Evolutionary conservation across 2,888 invertebrate species (phyloP).

Genomic region (Polydrusus pterygomalis): DNA sequence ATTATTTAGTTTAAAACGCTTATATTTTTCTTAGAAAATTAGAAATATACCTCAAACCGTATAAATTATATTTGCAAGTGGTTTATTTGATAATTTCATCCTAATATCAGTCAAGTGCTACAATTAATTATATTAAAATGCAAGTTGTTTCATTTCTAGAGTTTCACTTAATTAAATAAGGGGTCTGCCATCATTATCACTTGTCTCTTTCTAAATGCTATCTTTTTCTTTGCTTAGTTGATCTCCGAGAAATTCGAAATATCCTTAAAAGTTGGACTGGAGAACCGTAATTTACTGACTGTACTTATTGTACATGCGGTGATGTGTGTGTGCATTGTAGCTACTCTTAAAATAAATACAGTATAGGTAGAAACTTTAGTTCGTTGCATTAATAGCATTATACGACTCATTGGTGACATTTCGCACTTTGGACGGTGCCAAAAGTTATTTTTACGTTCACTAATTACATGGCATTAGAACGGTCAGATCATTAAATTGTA

Average conservation of each 20-base stretch:
- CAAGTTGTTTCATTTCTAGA: constrained; percentile 10
- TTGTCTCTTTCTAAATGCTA: background rate
- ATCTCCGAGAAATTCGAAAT: no score
- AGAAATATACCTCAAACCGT: background rate
- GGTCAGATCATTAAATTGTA: background rate
- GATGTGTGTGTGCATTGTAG: no score
- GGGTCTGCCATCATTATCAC: background rate
- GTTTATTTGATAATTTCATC: constrained; percentile 6
- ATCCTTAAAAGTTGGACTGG: no score
- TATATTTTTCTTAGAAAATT: background rate
- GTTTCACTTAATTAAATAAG: constrained; percentile 33
- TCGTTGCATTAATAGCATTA: background rate
- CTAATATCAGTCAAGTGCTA: background rate
- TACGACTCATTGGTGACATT: constrained; percentile 35
- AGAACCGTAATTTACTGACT: no score
- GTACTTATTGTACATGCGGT: no score
- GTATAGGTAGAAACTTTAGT: background rate
- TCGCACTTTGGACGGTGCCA: constrained; percentile 46
- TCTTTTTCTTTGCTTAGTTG: no score
- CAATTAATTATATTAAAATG: constrained; percentile 26
- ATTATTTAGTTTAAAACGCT: background rate
- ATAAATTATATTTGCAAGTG: background rate
- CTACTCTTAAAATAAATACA: no score
- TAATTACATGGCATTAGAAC: constrained; percentile 32
- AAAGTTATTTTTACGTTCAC: constrained; percentile 50